Conservation (phyloP, 1,140 invertebrate genomes). For the Dysdera silvatica region DNA sequence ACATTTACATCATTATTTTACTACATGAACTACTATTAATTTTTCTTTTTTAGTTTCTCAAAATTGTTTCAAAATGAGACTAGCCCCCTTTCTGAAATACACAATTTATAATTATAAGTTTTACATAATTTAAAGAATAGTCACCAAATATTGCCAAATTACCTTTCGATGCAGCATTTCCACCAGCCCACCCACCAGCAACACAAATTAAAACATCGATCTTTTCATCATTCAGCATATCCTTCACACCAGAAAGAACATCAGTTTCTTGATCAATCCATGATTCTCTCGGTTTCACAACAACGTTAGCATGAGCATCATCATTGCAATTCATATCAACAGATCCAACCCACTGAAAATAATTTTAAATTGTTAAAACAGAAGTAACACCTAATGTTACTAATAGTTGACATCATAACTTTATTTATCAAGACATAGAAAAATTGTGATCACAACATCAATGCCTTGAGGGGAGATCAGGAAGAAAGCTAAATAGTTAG, state of each 20-base stretch:
- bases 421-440: not conserved
- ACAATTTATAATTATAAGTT: too few relatives aligned
- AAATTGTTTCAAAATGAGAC: too few relatives aligned
- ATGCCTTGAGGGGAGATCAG: too few relatives aligned
- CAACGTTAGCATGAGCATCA: conserved; percentile 78
- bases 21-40: too few relatives aligned
- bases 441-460: not conserved
- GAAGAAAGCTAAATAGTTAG: too few relatives aligned
- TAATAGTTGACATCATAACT: not conserved
- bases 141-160: too few relatives aligned
- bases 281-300: conserved; percentile 61
- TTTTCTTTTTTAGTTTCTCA: too few relatives aligned
- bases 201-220: conserved; percentile 96
- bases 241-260: conserved; percentile 34
- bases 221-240: conserved; percentile 57
- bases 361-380: too few relatives aligned
- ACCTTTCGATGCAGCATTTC: conserved; percentile 60
- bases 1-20: too few relatives aligned
- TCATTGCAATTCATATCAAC: conserved; percentile 86
- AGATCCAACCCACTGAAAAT: conserved; percentile 77
- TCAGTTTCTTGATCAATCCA: conserved; percentile 64
- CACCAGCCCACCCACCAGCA: conserved; percentile 96
- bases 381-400: too few relatives aligned
- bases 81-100: too few relatives aligned
- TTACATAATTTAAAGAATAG: too few relatives aligned